These are phyloP conservation scores for Apamea anceps DNA, from an alignment of 2,888 invertebrate species.

Conservation along the genomic window DNA sequence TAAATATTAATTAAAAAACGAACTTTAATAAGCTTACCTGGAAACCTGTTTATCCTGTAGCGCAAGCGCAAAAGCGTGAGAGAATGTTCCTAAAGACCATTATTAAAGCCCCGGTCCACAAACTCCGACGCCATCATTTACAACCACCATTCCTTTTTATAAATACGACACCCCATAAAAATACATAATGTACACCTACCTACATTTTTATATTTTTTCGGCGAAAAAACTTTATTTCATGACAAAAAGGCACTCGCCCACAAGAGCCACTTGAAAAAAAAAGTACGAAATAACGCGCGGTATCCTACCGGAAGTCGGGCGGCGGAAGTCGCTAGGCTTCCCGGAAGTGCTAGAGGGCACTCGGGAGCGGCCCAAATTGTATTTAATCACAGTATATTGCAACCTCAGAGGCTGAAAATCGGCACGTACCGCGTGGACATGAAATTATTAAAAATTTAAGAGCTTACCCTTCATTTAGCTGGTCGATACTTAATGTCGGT, in stretches of 20 bases:
- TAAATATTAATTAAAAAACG: conserved; percentile 39
- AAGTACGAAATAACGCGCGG: conserved; percentile 83
- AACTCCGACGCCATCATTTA: conserved; percentile 47
- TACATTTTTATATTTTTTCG: conserved; percentile 75
- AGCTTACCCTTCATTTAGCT: conserved; percentile 55
- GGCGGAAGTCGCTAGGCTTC: conserved; percentile 88
- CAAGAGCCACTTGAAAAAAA: conserved; percentile 83
- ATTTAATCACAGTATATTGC: conserved; percentile 84
- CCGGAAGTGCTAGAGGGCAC: conserved; percentile 87
- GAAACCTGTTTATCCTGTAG: conserved; percentile 38
- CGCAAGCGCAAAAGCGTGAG: conserved; percentile 31
- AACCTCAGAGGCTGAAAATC: conserved; percentile 73
- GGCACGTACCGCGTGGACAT: conserved; percentile 63
- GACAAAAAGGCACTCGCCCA: conserved; percentile 81
- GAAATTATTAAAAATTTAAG: conserved; percentile 78
- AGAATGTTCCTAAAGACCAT: conserved; percentile 21
- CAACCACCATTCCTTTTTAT: conserved; percentile 43
- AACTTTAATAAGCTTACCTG: conserved; percentile 29
- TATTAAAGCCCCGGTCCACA: conserved; percentile 25
- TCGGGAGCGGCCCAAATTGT: conserved; percentile 84
- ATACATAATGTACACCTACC: conserved; percentile 53
- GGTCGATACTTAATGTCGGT: conserved; percentile 48
- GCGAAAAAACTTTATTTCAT: conserved; percentile 73
- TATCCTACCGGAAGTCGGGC: conserved; percentile 86
- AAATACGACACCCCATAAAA: conserved; percentile 61